These are phyloP conservation scores for Eolophus roseicapilla DNA, from an alignment of 2,113 vertebrate species.

Conservation along the genomic window DNA sequence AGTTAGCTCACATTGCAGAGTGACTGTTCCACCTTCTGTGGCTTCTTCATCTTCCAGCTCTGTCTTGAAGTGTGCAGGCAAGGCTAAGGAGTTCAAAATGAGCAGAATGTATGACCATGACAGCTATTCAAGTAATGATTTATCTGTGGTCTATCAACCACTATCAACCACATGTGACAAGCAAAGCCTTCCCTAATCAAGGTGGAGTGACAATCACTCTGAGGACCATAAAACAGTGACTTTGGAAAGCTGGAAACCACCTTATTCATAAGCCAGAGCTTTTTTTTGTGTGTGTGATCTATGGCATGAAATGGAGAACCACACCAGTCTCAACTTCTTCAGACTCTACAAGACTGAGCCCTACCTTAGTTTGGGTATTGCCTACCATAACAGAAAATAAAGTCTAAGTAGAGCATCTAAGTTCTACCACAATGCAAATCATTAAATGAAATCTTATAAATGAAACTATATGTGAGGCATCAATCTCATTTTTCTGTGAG, in stretches of 20 bases:
- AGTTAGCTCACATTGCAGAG: slow-evolving; percentile 78
- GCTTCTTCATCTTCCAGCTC: slow-evolving; percentile 71
- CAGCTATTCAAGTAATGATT: not conserved
- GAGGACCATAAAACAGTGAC: not conserved
- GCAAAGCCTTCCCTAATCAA: not conserved
- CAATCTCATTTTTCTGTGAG: not conserved
- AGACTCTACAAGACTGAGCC: not conserved
- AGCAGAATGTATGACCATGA: not conserved
- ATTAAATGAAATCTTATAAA: not conserved
- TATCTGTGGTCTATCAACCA: not conserved
- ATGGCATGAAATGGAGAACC: not conserved
- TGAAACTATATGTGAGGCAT: not conserved
- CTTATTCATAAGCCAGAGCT: not conserved
- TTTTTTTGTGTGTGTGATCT: not conserved
- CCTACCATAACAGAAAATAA: not conserved
- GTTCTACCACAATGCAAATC: not conserved
- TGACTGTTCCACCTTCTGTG: slow-evolving; percentile 49
- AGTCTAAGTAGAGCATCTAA: not conserved
- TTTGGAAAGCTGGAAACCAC: not conserved
- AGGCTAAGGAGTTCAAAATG: slow-evolving; percentile 47
- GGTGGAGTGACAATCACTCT: not conserved
- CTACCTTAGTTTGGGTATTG: not conserved
- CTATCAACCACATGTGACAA: not conserved
- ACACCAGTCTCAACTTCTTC: not conserved
- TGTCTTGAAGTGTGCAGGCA: slow-evolving; percentile 70